A percentile compares a stretch with the other conserved stretches of the same genome.
Evolutionary conservation across 2,888 invertebrate species (phyloP).

Genomic region (Oscheius sp.): DNA sequence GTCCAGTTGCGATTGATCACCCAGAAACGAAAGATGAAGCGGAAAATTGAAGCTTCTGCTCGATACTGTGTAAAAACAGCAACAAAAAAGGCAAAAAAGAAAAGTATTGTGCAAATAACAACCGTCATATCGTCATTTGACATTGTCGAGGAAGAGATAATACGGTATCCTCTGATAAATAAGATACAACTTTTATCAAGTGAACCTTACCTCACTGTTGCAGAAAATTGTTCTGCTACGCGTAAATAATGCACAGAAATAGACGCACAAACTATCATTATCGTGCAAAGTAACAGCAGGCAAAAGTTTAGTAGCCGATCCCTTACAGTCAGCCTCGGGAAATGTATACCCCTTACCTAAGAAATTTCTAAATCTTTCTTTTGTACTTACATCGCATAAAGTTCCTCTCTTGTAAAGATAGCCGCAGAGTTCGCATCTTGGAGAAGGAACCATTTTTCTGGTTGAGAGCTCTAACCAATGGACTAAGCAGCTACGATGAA

Average conservation of each 20-base stretch:
- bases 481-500: constrained; percentile 74
- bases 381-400: constrained; percentile 72
- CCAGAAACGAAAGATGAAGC: constrained; percentile 55
- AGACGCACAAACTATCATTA: constrained; percentile 72
- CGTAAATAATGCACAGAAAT: constrained; percentile 52
- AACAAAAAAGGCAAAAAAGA: constrained; percentile 75
- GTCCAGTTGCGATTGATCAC: constrained; percentile 68
- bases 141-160: constrained; percentile 42
- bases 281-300: constrained; percentile 73
- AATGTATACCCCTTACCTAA: constrained; percentile 69
- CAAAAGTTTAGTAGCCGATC: constrained; percentile 74
- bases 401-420: constrained; percentile 74
- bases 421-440: constrained; percentile 75
- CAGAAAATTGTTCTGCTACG: constrained; percentile 33
- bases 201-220: constrained; percentile 23
- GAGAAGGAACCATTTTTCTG: constrained; percentile 72
- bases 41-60: constrained; percentile 64
- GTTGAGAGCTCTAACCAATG: constrained; percentile 75
- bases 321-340: constrained; percentile 72
- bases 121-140: constrained; percentile 73
- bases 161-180: constrained; percentile 37
- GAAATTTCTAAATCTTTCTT: constrained; percentile 2
- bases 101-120: constrained; percentile 74
- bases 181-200: neutral
- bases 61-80: constrained; percentile 73